Evolutionary conservation across 2,797 vertebrate species (phyloP), one percentile per base, ranked within the genome.

Genomic region (Enteromius viviparus): DNA sequence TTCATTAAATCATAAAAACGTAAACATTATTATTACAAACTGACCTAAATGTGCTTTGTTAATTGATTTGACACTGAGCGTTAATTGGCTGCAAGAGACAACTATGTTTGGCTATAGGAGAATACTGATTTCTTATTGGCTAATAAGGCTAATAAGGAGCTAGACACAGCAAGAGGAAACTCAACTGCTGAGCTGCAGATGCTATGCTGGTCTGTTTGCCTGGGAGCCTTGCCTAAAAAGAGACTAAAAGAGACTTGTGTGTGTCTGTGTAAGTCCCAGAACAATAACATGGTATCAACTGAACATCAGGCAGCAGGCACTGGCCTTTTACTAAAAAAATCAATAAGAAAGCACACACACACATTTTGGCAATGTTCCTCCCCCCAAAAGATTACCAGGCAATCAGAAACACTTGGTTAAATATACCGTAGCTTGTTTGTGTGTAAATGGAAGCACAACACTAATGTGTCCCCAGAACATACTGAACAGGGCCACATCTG

Each of bases 171-270:
- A 77, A 76, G 85, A 78, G 64, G 81, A 72, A 84, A 58, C 69
- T 80, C 66, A 79, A 86, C 86, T 85, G 85, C 86, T 82, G 83
- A 86, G 86, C 76, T 84, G 78, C 86, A 89, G 85, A 85, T 87
- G 88, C 82, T 82, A 53, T 32, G 58, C 47, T 84, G 71, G 82
- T 79, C 85, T 86, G 83, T 89, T 85, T 81, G 78, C 80, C 75
- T 75, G 71, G 60, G 68, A 85, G 45, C 78, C 62, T 69, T 45
- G 55, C 60, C 74, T 70, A 32, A 66, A 66, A 74, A 40, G 26
- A 49, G 58, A 51, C 9, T 15, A 60, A 62, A 62, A 29, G 26
- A 64, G 26, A 26, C 37, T 37, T 32, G 51, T 68, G 49, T 76
- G 26, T 49, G 37, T 84, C 1, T 64, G 53, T 78, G 45, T 37